phyloP scores from a whole-genome alignment of 2,888 invertebrate species.

The Nymphalis urticae region DNA sequence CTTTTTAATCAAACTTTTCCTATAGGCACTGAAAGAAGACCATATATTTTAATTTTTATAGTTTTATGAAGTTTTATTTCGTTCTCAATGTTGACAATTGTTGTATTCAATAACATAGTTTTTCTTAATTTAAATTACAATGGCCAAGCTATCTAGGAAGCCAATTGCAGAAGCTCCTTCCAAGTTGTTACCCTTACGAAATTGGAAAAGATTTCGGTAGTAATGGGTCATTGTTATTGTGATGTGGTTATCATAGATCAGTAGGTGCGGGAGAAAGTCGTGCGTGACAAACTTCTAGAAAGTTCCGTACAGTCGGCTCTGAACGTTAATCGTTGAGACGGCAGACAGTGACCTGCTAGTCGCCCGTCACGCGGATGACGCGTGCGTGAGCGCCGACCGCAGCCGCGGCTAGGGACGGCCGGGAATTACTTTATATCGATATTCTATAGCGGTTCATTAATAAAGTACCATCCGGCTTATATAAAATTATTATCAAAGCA shows the following conservation, averaged over 20 bases:
- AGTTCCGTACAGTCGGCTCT: slow-evolving; percentile 46
- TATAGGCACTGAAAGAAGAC: too few relatives aligned
- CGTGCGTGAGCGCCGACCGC: slow-evolving; percentile 41
- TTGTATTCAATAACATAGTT: neutral
- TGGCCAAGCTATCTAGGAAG: too few relatives aligned
- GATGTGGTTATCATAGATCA: slow-evolving; percentile 23
- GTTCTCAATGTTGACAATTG: too few relatives aligned
- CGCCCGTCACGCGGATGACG: slow-evolving; percentile 42
- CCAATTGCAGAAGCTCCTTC: too few relatives aligned
- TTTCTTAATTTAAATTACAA: too few relatives aligned
- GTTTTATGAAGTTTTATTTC: too few relatives aligned
- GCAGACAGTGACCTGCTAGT: slow-evolving; percentile 43
- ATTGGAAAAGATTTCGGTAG: too few relatives aligned
- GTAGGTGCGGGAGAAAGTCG: slow-evolving; percentile 43
- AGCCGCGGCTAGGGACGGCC: slow-evolving; percentile 15
- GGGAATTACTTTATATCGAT: slow-evolving; percentile 12
- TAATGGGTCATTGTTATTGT: neutral
- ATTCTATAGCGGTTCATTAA: neutral
- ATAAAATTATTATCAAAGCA: too few relatives aligned
- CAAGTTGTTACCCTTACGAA: too few relatives aligned
- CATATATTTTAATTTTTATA: too few relatives aligned
- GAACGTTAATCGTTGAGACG: slow-evolving; percentile 49
- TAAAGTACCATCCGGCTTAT: too few relatives aligned
- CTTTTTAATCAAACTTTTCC: too few relatives aligned
- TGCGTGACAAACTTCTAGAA: slow-evolving; percentile 51